Evolutionary conservation across 2,888 invertebrate species (phyloP), one percentile per base, ranked within the genome.

Genomic region (Folsomia candida): DNA sequence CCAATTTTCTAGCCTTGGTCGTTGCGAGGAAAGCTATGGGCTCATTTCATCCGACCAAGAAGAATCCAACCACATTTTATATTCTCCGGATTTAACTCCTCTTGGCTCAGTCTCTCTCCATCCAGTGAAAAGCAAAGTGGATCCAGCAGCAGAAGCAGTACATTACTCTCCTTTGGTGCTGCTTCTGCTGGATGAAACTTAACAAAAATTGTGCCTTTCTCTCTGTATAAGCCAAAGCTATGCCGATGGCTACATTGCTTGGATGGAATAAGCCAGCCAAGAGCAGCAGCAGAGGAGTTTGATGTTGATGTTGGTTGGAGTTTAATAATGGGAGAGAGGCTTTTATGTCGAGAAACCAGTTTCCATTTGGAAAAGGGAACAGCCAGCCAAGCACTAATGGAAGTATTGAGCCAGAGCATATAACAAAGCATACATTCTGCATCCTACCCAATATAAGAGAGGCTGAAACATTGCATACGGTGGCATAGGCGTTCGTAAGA

Each of bases 321-420:
- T 54, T 54, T 54, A 54, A 54, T 54, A 54, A 54, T 54, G 54
- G 54, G 54, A 54, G 54, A 54, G 27, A 59, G 26, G 59, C 59
- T 59, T 59, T 59, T 59, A 59, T 59, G 25, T 26, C 27, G 25
- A 59, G 29, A 26, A 37, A 62, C 29, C 29, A 64, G 63, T 64
- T 64, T 64, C 60, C 62, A 62, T 62, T 62, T 27, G 25, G 27
- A 62, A 27, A 62, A n/a, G 63, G 63, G 51, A 47, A 20, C 4
- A 29, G 2, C 14, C 4, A 60, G 22, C 18, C 60, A 60, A 4
- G 24, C 37, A 64, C 28, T 64, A 64, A 64, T 64, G 63, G 63
- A 64, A 64, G 25, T 64, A 64, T 64, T 64, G 63, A 64, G 63
- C 63, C 63, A 64, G 24, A 20, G n/a, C 37, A 37, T 37, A 37